A percentile compares a stretch with the other conserved stretches of the same genome.
These are phyloP conservation scores for Drosophila repleta DNA, from an alignment of 1,140 invertebrate genomes.

Conservation along the genomic window DNA sequence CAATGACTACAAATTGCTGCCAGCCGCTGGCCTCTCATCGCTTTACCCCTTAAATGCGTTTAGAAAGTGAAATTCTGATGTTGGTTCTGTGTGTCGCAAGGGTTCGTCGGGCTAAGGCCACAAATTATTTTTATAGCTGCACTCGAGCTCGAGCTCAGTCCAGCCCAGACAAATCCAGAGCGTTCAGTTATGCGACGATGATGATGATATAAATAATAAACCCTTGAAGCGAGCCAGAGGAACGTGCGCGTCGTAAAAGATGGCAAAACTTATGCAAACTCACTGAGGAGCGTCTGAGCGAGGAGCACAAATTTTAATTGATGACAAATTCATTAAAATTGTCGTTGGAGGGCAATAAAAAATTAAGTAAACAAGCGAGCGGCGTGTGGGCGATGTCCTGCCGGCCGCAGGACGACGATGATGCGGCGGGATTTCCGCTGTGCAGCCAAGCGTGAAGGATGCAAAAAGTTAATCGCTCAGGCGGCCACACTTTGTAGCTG, in stretches of 20 bases:
- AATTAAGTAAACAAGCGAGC: slow-evolving; percentile 59
- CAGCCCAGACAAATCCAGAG: slow-evolving; percentile 54
- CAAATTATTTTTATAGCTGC: slow-evolving; percentile 83
- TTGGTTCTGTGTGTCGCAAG: slow-evolving; percentile 11
- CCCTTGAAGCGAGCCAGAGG: slow-evolving; percentile 50
- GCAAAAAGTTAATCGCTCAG: slow-evolving; percentile 82
- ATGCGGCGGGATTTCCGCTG: slow-evolving; percentile 17
- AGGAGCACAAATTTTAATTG: slow-evolving; percentile 76
- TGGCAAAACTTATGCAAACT: slow-evolving; percentile 15
- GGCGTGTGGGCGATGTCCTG: slow-evolving; percentile 46
- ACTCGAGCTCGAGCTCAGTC: no score
- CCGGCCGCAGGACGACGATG: slow-evolving; percentile 15
- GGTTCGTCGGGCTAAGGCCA: slow-evolving; percentile 51
- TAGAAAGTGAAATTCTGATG: slow-evolving; percentile 31
- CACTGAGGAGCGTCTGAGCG: slow-evolving; percentile 15
- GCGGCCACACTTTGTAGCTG: slow-evolving; percentile 62
- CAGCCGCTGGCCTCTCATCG: slow-evolving; percentile 50
- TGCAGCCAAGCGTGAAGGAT: slow-evolving; percentile 70
- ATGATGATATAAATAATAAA: slow-evolving; percentile 40
- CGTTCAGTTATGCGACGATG: slow-evolving; percentile 57
- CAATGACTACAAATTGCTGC: slow-evolving; percentile 74
- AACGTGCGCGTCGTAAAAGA: slow-evolving; percentile 69
- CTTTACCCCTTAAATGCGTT: slow-evolving; percentile 47
- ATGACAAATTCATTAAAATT: slow-evolving; percentile 83
- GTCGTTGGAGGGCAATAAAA: slow-evolving; percentile 60